Base-by-base conservation (phyloP, 2,113 vertebrate genomes). In the Speoplatyrhinus poulsoni region DNA sequence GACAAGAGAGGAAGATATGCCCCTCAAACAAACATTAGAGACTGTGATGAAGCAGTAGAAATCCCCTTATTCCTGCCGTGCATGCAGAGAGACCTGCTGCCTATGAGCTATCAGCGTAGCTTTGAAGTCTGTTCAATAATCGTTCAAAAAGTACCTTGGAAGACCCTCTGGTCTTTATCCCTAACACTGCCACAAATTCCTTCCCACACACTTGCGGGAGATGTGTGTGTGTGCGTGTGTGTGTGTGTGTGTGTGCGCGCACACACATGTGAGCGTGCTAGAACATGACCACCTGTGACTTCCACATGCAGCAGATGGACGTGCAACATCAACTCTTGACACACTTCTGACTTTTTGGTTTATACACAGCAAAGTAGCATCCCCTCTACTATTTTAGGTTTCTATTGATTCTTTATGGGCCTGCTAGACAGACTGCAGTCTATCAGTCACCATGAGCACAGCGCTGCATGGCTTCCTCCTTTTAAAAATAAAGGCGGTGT, bases 181-280 rank as follows among this genome's bases (percentile, higher is more conserved):
- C 7, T 41, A 41, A 41, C 36, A 5, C 36, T 41, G 36, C 36
- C 36, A 6, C 7, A 8, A 5, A 41, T 8, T 5, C 6, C 36
- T 41, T 41, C 36, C 3, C 7, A 1, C 36, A 41, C 7, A 8
- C 36, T 41, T 41, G 36, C 4, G 50, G 11, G 50, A 52, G 50
- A 52, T 12, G 10, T 1, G 50, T 52, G 50, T 12, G 10, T 52
- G 50, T 55, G n/a, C 3, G n/a, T 16, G 53, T 54, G 12, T 54
- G 52, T 54, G 52, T 3, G n/a, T 41, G 60, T 56, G 60, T 71
- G 41, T 62, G 61, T 70, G 55, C 59, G 55, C 41, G 11, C 9
- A 47, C 74, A 7, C 58, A 58, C 49, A 76, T 56, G 67, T 62
- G 58, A 54, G 67, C 62, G 67, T 62, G 59, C 62, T 49, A 62